Evolutionary conservation across 2,888 invertebrate genomes (phyloP).

Genomic region (Spisula subtruncata): DNA sequence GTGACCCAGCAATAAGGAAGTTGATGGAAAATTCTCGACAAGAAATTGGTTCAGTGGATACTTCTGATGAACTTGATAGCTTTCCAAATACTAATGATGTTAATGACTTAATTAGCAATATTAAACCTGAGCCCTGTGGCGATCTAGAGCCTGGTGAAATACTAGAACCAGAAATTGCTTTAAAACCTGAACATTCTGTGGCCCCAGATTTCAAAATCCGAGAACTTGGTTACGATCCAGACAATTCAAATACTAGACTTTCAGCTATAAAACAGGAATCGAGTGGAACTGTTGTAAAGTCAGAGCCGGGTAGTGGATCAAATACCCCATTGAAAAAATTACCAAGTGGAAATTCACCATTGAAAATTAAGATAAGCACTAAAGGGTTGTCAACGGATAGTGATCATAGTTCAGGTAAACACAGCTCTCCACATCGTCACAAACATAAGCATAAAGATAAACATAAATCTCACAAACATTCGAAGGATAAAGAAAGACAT

Average conservation of each 20-base stretch:
- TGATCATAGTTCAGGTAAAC: slow-evolving; percentile 64
- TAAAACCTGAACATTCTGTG: slow-evolving; percentile 60
- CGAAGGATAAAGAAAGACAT: slow-evolving; percentile 56
- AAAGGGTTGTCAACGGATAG: slow-evolving; percentile 63
- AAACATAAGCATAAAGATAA: slow-evolving; percentile 66
- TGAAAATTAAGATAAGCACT: slow-evolving; percentile 80
- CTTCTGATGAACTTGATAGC: background rate
- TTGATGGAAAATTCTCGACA: slow-evolving; percentile 57
- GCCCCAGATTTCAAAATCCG: slow-evolving; percentile 60
- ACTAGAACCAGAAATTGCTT: slow-evolving; percentile 51
- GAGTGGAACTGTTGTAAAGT: slow-evolving; percentile 33
- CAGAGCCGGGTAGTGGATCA: slow-evolving; percentile 67
- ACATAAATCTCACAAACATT: slow-evolving; percentile 65
- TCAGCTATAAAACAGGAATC: slow-evolving; percentile 48
- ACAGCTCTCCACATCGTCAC: slow-evolving; percentile 60
- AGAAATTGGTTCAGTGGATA: slow-evolving; percentile 37
- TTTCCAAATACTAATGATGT: slow-evolving; percentile 28
- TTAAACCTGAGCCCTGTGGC: slow-evolving; percentile 43
- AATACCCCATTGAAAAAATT: slow-evolving; percentile 51
- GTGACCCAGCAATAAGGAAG: slow-evolving; percentile 57
- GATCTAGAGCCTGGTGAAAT: slow-evolving; percentile 47
- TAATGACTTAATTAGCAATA: background rate
- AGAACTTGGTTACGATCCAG: slow-evolving; percentile 61
- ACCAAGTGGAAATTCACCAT: slow-evolving; percentile 68
- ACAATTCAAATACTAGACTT: slow-evolving; percentile 54